Evolutionary conservation across 2,888 invertebrate genomes (phyloP).

Genomic region (Euphydryas editha): DNA sequence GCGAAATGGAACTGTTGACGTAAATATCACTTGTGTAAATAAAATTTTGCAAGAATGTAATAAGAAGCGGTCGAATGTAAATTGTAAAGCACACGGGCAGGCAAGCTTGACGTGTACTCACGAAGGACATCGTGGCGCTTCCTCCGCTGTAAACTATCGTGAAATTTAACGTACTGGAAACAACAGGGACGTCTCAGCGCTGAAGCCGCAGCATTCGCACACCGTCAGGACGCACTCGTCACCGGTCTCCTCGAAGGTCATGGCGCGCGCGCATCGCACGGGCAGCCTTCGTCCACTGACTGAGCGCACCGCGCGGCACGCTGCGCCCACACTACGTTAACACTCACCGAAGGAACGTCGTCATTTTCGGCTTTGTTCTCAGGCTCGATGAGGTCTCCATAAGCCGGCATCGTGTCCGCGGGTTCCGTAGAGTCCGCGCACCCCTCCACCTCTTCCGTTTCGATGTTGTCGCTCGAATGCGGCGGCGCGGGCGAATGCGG

Average conservation of each 20-base stretch:
- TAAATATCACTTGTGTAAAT: conserved; percentile 23
- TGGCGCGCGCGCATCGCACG: conserved; percentile 81
- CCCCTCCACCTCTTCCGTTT: conserved; percentile 74
- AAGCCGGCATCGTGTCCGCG: conserved; percentile 78
- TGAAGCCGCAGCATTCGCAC: conserved; percentile 83
- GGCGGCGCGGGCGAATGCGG: conserved; percentile 64
- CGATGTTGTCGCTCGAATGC: conserved; percentile 68
- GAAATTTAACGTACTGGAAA: conserved; percentile 80
- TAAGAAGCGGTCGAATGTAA: conserved; percentile 15
- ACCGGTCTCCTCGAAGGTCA: conserved; percentile 79
- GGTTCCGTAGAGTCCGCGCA: conserved; percentile 62
- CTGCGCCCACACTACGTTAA: conserved; percentile 42
- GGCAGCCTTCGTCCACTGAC: conserved; percentile 66
- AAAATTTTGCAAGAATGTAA: conserved; percentile 11
- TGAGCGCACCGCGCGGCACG: conserved; percentile 41
- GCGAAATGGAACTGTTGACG: not conserved
- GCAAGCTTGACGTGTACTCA: conserved; percentile 69
- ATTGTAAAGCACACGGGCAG: conserved; percentile 57
- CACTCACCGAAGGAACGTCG: conserved; percentile 70
- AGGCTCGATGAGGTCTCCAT: conserved; percentile 81
- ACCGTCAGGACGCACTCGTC: conserved; percentile 79
- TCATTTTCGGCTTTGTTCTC: conserved; percentile 60
- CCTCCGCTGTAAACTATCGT: conserved; percentile 73
- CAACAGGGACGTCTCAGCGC: conserved; percentile 77
- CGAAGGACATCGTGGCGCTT: conserved; percentile 73